phyloP scores from a whole-genome alignment of 2,113 vertebrate species.

The Monarcha castaneiventris region DNA sequence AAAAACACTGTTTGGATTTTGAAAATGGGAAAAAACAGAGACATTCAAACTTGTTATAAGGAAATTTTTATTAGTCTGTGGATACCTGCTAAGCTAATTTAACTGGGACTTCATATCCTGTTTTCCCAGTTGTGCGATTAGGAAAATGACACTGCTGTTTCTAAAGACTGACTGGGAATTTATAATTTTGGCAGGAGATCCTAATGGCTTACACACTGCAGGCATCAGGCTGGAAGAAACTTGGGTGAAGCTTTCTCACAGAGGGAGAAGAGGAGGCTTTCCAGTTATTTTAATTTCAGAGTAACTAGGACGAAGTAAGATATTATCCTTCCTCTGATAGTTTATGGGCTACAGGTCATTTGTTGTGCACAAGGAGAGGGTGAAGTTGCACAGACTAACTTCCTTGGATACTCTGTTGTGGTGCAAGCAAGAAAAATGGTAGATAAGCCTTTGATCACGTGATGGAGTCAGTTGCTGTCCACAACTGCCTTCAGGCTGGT shows the following conservation, averaged over 20 bases:
- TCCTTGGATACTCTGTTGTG: not conserved
- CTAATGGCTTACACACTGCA: not conserved
- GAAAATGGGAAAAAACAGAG: not conserved
- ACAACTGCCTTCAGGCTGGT: not conserved
- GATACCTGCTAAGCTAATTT: not conserved
- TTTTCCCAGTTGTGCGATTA: not conserved
- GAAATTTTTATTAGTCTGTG: not conserved
- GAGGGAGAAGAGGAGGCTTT: not conserved
- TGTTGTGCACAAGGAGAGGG: not conserved
- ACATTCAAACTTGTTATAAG: not conserved
- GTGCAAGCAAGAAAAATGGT: not conserved
- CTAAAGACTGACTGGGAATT: not conserved
- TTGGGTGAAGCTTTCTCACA: not conserved
- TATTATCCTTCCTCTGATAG: not conserved
- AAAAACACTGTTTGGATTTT: not conserved
- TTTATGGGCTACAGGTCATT: not conserved
- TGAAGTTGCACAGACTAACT: not conserved
- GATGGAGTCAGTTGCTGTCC: not conserved
- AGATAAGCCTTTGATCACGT: not conserved
- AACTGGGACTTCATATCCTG: not conserved
- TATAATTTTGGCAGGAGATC: not conserved
- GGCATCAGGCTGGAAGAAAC: not conserved
- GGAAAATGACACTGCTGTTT: not conserved
- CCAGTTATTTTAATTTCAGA: not conserved
- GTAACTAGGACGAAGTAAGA: not conserved